A percentile compares a stretch with the other conserved stretches of the same genome.
Evolutionary conservation across 2,113 vertebrate species (phyloP).

Genomic region (Misgurnus mizolepis): DNA sequence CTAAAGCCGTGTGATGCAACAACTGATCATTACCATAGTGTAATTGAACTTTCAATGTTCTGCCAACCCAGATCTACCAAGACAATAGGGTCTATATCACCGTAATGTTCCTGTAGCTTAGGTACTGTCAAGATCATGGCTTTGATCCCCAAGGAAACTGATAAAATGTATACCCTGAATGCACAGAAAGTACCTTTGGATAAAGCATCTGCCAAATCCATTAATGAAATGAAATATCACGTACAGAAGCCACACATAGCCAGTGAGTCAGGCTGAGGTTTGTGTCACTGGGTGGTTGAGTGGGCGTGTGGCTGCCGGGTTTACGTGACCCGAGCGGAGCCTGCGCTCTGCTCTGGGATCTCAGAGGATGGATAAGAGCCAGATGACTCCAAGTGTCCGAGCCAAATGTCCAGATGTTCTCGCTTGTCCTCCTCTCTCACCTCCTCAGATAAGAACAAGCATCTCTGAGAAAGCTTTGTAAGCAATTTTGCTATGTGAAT

Average conservation of each 20-base stretch:
- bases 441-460: slow-evolving; percentile 16
- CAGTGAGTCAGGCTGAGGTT: background rate
- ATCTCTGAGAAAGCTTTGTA: background rate
- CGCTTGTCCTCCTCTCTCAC: slow-evolving; percentile 34
- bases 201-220: no score
- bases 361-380: slow-evolving; percentile 29
- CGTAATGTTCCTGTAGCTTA: no score
- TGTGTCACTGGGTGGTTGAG: slow-evolving; percentile 23
- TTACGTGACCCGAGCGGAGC: slow-evolving; percentile 37
- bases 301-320: slow-evolving; percentile 40
- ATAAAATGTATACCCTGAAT: no score
- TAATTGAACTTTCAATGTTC: no score
- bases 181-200: no score
- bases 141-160: no score
- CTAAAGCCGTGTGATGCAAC: no score
- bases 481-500: background rate
- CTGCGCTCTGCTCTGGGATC: slow-evolving; percentile 31
- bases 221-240: background rate
- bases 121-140: no score
- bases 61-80: no score
- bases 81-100: no score
- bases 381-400: slow-evolving; percentile 40
- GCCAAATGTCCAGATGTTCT: slow-evolving; percentile 53
- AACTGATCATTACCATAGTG: no score
- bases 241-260: slow-evolving; percentile 6